Conservation (phyloP, 35 echinoderm and acorn worm genomes). For the Ophiothrix spiculata region DNA sequence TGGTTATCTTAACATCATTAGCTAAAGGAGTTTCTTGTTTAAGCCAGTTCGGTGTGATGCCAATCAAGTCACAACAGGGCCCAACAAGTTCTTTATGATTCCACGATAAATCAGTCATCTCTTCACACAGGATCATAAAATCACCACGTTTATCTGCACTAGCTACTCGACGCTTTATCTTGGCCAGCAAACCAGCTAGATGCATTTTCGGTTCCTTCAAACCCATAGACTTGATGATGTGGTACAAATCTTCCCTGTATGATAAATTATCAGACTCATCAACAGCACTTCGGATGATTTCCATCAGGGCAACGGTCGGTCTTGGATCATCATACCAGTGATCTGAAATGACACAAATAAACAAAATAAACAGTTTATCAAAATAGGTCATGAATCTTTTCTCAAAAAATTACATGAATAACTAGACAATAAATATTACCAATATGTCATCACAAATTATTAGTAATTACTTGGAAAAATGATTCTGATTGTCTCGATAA, state of each 20-base stretch:
- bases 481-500: too few species aligned
- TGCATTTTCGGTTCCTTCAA: conserved; percentile 29
- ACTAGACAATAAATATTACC: too few species aligned
- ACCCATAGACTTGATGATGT: conserved; percentile 5
- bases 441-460: too few species aligned
- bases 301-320: conserved; percentile 29
- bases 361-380: too few species aligned
- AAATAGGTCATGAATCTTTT: too few species aligned
- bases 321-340: conserved; percentile 32
- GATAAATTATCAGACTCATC: background rate
- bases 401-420: too few species aligned
- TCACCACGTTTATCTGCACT: conserved; percentile 10
- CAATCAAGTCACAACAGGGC: background rate
- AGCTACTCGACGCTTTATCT: conserved; percentile 16
- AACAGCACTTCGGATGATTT: conserved; percentile 17
- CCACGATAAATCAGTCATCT: conserved; percentile 7
- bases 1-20: background rate
- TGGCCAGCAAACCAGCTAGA: background rate
- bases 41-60: background rate
- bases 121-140: conserved; percentile 2
- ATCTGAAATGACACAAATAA: conserved; percentile 20
- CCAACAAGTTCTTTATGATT: background rate
- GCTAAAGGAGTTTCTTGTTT: background rate
- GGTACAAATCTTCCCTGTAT: conserved; percentile 13
- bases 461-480: too few species aligned